phyloP scores from a whole-genome alignment of 1,140 invertebrate species.

The Drosophila kohkoa region DNA sequence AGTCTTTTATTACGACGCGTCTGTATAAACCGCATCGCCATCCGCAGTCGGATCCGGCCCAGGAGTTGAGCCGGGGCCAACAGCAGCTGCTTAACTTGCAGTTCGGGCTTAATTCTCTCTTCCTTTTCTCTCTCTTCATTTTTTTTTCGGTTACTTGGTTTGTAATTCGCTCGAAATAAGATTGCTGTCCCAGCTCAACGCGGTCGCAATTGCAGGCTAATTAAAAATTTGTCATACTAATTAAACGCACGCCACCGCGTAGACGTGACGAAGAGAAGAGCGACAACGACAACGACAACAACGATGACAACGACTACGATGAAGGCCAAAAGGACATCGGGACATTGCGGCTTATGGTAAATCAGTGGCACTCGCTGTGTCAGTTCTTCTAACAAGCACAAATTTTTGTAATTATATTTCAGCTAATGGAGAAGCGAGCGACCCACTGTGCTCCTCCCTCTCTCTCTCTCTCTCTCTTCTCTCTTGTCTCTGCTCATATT shows the following conservation, averaged over 20 bases:
- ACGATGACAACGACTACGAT: too few relatives aligned
- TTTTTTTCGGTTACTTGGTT: slow-evolving; percentile 45
- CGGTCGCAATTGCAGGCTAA: slow-evolving; percentile 77
- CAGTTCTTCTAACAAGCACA: slow-evolving; percentile 32
- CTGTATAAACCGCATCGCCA: slow-evolving; percentile 31
- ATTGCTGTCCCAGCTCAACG: slow-evolving; percentile 66
- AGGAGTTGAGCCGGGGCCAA: slow-evolving; percentile 1
- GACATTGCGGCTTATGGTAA: slow-evolving; percentile 56
- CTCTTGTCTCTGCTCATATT: slow-evolving; percentile 46
- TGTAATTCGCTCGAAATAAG: slow-evolving; percentile 75
- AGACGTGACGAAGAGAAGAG: slow-evolving; percentile 28
- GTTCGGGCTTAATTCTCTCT: slow-evolving; percentile 21
- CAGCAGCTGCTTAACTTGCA: slow-evolving; percentile 73
- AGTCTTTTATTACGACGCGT: slow-evolving; percentile 73
- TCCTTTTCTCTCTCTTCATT: not conserved
- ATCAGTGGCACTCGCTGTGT: slow-evolving; percentile 42
- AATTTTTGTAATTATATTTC: slow-evolving; percentile 71
- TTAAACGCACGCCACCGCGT: slow-evolving; percentile 65
- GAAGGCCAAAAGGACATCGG: slow-evolving; percentile 1
- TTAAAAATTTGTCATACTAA: slow-evolving; percentile 83
- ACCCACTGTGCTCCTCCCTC: slow-evolving; percentile 37
- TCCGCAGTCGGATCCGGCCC: slow-evolving; percentile 49
- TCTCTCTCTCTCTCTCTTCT: slow-evolving; percentile 24
- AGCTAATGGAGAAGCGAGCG: slow-evolving; percentile 37
- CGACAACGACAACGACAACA: slow-evolving; percentile 24